Base-by-base conservation (phyloP, 2,113 vertebrate species). In the Thalassarche chlororhynchos region DNA sequence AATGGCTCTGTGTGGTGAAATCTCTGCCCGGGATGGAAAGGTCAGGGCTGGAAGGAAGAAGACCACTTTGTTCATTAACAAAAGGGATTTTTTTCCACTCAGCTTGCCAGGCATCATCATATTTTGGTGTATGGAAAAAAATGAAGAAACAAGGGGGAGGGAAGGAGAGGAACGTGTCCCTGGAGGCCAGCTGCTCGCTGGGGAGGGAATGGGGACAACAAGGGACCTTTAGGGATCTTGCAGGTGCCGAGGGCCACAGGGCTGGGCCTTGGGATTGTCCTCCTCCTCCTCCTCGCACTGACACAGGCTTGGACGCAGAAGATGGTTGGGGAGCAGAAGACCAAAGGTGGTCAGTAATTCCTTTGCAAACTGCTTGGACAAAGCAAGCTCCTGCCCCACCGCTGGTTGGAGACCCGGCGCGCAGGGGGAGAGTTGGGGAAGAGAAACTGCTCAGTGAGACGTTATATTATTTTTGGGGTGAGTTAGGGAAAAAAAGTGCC, bases 41-140 rank as follows among this genome's bases (percentile, higher is more conserved):
- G 54, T 85, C 78, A 80, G 61, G 19, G 38, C 52, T 87, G 78
- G 60, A 75, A 80, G 69, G 85, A 93, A 89, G 86, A 47, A 71
- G 89, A 80, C 62, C 81, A 80, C 62, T 94, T 65, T 92, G 62
- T 74, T 85, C 82, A 26, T 70, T 84, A 91, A 92, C 72, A 81
- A 90, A 94, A 82, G 81, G 66, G 54, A 68, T 58, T 64, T 91
- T 75, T 95, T 93, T 92, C 89, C 76, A 65, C 72, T 81, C 10
- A 2, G 71, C 78, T 57, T 90, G 93, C 84, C 87, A 91, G 84
- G 32, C 79, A 31, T 61, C 19, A 4, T 76, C 58, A 58, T 77
- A 36, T 90, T 95, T 88, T 80, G 57, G 44, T 4, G 11, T 62
- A 17, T 17, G 75, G 74, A 58, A 86, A 65, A 82, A 84, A 54